A percentile compares a stretch with the other conserved stretches of the same genome.
phyloP scores from a whole-genome alignment of 2,113 vertebrate species.

The Cephalopholis sonnerati region DNA sequence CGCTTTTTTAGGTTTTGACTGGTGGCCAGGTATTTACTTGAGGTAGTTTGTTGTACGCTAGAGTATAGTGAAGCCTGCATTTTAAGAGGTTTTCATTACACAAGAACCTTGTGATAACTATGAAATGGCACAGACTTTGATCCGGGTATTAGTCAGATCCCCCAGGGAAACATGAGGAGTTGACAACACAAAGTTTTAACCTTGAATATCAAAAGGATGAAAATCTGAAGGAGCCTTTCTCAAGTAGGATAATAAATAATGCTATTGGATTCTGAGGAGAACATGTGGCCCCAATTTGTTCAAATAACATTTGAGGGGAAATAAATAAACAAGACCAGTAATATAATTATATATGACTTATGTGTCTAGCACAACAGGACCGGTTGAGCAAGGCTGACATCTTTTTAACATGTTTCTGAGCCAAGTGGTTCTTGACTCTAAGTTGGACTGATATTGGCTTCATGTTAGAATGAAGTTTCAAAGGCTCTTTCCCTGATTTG shows the following conservation, averaged over 20 bases:
- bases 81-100: conserved; percentile 13
- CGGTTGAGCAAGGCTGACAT: not conserved
- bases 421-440: conserved; percentile 11
- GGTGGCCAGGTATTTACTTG: not conserved
- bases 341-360: not conserved
- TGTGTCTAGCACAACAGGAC: not conserved
- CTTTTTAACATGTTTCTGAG: conserved; percentile 10
- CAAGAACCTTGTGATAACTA: not conserved
- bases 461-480: conserved; percentile 12
- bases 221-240: conserved; percentile 7
- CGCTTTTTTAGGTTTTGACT: not conserved
- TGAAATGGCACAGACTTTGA: conserved; percentile 21
- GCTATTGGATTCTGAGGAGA: not conserved
- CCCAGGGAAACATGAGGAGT: conserved; percentile 2
- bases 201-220: conserved; percentile 27
- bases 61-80: conserved; percentile 1
- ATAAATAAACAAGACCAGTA: not conserved
- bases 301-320: not conserved
- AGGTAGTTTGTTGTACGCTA: not conserved
- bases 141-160: conserved; percentile 17
- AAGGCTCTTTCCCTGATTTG: conserved; percentile 13
- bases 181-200: conserved; percentile 19
- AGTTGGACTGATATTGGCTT: conserved; percentile 4
- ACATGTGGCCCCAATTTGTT: not conserved
- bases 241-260: not conserved